Evolutionary conservation across 1,140 invertebrate genomes (phyloP), one percentile per base, ranked within the genome.

Genomic region (Hypothenemus hampei): DNA sequence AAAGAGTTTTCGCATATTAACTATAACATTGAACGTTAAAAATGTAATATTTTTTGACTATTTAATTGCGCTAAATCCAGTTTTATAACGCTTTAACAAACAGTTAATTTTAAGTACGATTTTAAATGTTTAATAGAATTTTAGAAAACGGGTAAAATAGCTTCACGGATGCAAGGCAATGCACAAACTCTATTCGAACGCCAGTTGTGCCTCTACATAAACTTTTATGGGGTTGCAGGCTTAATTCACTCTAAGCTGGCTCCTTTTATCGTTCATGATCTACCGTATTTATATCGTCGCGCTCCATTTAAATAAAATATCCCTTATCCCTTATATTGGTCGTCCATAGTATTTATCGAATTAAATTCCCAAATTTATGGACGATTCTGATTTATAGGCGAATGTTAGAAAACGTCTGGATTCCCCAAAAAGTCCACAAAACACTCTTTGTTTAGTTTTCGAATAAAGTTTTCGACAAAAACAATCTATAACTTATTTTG

Each of bases 181-280:
- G 21, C 44, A 41, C 35, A 51, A 51, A 57, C 48, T 44, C 45
- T 15, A 29, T 33, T 22, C 15, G 36, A 22, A 33, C 37, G 36
- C 46, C 58, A 47, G 58, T 55, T 48, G 26, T 46, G 43, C 31
- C 29, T 23, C 23, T 22, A 18, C 44, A 49, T 52, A 24, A 13
- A 64, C 63, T 61, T 62, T 61, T 57, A 60, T 62, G 58, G 60
- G 63, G 63, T 56, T 43, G 58, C 54, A 58, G 54, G 60, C 43
- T 53, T 58, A 59, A 64, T 64, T 58, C 62, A 62, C 60, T 64
- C 51, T 60, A 61, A 47, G 52, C 52, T 48, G n/a, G 37, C 21
- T 57, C 56, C 60, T 48, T 65, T 63, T 65, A 64, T 64, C 60
- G 60, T 53, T 56, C 39, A 45, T 62, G 62, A 64, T 60, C 60